Percentiles rank a stretch among this genome's conserved stretches.
Evolutionary conservation across 2,113 vertebrate species (phyloP).

Genomic region (Fulmarus glacialis): DNA sequence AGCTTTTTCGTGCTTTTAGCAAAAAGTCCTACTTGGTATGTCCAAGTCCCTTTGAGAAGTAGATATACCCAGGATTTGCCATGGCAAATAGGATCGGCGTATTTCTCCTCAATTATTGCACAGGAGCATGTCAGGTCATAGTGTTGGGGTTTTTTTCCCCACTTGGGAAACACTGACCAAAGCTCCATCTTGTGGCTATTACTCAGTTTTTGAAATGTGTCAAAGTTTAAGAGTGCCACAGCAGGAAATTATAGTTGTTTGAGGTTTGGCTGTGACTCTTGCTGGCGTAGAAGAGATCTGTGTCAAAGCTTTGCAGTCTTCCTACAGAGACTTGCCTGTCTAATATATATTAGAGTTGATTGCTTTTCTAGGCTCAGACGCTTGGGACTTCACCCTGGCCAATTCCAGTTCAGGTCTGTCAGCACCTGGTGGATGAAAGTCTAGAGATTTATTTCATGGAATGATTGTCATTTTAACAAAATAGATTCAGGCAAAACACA

Average conservation of each 20-base stretch:
- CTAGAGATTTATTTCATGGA: neutral
- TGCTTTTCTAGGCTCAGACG: neutral
- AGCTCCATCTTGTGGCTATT: constrained; percentile 65
- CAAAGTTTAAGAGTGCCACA: neutral
- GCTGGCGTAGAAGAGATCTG: neutral
- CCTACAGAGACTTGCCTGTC: neutral
- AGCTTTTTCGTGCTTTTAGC: neutral
- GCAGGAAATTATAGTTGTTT: neutral
- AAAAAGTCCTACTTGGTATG: neutral
- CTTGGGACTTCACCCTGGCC: neutral
- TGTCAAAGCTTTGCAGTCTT: neutral
- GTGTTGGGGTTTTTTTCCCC: neutral
- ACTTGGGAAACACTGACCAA: neutral
- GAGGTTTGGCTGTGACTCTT: neutral
- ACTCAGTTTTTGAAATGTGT: neutral
- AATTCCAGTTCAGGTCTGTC: neutral
- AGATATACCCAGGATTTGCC: neutral
- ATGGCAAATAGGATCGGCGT: neutral
- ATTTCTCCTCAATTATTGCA: neutral
- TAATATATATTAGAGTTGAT: neutral
- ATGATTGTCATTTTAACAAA: neutral
- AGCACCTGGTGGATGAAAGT: neutral
- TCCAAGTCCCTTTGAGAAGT: neutral
- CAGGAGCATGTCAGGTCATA: neutral
- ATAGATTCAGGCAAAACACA: neutral